phyloP scores from a whole-genome alignment of 2,113 vertebrate genomes.

The Mastomys coucha region DNA sequence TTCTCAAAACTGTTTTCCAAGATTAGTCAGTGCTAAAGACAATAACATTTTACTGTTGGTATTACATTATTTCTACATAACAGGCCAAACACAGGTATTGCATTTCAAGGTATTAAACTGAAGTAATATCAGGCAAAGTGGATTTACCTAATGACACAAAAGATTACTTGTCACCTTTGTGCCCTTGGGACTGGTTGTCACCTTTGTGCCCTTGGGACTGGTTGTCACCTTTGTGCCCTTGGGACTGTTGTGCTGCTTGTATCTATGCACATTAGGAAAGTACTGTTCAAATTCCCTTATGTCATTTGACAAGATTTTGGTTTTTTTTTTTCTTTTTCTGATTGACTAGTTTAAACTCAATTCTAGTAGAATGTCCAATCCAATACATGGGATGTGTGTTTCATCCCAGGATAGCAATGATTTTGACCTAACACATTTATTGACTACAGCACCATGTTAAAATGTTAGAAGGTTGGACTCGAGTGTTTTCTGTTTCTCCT shows the following conservation, averaged over 20 bases:
- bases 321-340: background rate
- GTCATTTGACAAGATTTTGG: background rate
- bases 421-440: background rate
- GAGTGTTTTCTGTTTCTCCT: background rate
- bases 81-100: background rate
- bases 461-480: background rate
- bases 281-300: background rate
- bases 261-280: background rate
- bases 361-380: background rate
- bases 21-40: constrained; percentile 19
- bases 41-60: background rate
- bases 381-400: background rate
- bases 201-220: background rate
- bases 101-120: background rate
- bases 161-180: background rate
- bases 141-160: background rate
- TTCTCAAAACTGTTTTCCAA: background rate
- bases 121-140: background rate
- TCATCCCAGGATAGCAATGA: background rate
- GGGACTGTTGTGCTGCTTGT: background rate
- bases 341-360: background rate
- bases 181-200: background rate
- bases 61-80: background rate
- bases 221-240: background rate
- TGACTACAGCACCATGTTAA: background rate